Conservation (phyloP, 2,888 invertebrate genomes). For the Drosophila helvetica region DNA sequence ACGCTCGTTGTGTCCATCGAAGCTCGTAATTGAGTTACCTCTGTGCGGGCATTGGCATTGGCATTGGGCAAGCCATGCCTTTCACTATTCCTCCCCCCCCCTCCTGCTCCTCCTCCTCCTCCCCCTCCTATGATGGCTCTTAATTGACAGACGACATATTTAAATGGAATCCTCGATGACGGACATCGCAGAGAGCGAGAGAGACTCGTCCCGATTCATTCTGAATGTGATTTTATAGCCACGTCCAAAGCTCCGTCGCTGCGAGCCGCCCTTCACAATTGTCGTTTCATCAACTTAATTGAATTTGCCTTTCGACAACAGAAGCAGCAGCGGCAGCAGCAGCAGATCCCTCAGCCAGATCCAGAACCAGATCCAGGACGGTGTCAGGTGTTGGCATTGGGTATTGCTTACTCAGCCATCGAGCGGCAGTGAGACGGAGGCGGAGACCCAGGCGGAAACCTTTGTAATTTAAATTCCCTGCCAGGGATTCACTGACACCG, state of each 20-base stretch:
- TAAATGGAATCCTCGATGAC: conserved; percentile 48
- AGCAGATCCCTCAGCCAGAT: conserved; percentile 6
- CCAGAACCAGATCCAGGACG: conserved; percentile 1
- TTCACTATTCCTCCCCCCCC: not conserved
- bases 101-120: conserved; percentile 1
- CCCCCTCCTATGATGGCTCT: conserved; percentile 35
- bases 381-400: conserved; percentile 43
- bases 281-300: conserved; percentile 74
- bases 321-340: conserved; percentile 1
- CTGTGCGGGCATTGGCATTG: conserved; percentile 3
- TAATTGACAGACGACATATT: conserved; percentile 62
- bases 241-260: conserved; percentile 24
- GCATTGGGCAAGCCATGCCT: conserved; percentile 30
- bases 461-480: conserved; percentile 47
- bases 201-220: conserved; percentile 39
- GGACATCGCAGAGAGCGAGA: conserved; percentile 21
- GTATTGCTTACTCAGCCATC: conserved; percentile 36
- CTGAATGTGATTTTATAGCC: conserved; percentile 50
- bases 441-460: conserved; percentile 16
- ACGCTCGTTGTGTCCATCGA: conserved; percentile 49
- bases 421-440: not conserved
- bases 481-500: conserved; percentile 32
- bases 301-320: conserved; percentile 51
- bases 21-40: conserved; percentile 47
- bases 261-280: conserved; percentile 52